Base-by-base conservation (phyloP, 1,140 invertebrate genomes). In the Euglossa dilemma region DNA sequence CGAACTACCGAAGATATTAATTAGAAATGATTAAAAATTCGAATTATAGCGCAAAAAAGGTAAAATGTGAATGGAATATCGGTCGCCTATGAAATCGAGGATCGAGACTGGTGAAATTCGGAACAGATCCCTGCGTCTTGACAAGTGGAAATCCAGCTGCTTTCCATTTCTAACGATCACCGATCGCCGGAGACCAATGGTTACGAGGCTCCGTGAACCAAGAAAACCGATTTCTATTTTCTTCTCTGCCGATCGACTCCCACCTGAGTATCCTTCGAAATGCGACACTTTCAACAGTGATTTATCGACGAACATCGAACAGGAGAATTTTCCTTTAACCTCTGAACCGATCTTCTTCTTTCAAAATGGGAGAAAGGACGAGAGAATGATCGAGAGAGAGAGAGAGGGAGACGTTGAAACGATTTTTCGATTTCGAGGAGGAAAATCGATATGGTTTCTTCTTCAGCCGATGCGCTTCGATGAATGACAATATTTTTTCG, bases 111-210 rank as follows among this genome's bases (percentile, higher is more conserved):
- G 76, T 72, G 82, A 84, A 84, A 84, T 79, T 84, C 76, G 20
- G 45, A 56, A 64, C 70, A 20, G 50, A 63, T 56, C 5, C 69
- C 20, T 61, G 45, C 11, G 78, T 73, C 70, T 18, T 45, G 79
- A 63, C 70, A 80, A 54, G 59, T 80, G 79, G 79, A 80, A 80
- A 80, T 80, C 70, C 78, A 64, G 78, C 47, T 66, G 79, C 79
- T 80, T 80, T 80, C 79, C 79, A 80, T 80, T 80, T 80, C 79
- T 74, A 80, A 74, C 79, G 70, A 80, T 73, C 78, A 18, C 57
- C 63, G 75, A 69, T 78, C 64, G 74, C 23, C 2, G 36, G n/a
- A 73, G 43, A 64, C 47, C 79, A 47, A 74, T 74, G 59, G 70
- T 80, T 80, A 80, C 70, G 47, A 14, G 79, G 59, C 59, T 80